Evolutionary conservation across 2,113 vertebrate genomes (phyloP).

Genomic region (Tyrannus savana): DNA sequence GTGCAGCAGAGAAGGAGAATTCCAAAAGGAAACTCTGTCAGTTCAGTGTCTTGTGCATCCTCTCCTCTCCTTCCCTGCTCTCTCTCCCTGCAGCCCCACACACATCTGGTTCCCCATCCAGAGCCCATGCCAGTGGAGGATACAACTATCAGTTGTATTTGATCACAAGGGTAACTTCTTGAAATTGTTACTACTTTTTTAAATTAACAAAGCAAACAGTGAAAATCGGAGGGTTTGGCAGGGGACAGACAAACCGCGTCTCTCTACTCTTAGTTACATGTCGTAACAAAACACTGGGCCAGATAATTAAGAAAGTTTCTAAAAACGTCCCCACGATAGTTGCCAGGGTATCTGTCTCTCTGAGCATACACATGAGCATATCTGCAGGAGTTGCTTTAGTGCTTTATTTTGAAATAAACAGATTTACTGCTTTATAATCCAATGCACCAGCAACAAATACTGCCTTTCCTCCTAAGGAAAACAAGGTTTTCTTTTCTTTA

Average conservation of each 20-base stretch:
- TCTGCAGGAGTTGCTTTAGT: not conserved
- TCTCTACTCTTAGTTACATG: slow-evolving; percentile 4
- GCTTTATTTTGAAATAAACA: not conserved
- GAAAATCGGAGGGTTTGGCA: slow-evolving; percentile 15
- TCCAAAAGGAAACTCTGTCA: not conserved
- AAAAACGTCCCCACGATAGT: slow-evolving; percentile 37
- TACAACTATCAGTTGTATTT: not conserved
- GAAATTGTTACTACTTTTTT: not conserved
- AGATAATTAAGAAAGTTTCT: slow-evolving; percentile 48
- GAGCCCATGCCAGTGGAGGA: not conserved
- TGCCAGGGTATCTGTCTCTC: slow-evolving; percentile 38
- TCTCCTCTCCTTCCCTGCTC: not conserved
- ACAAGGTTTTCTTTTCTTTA: not conserved
- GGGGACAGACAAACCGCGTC: not conserved
- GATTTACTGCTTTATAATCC: not conserved
- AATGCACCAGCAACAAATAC: not conserved
- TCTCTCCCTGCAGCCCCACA: not conserved
- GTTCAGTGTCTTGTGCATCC: not conserved
- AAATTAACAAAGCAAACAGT: slow-evolving; percentile 20
- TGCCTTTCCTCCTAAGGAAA: not conserved
- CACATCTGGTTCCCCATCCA: not conserved
- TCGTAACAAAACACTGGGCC: slow-evolving; percentile 51
- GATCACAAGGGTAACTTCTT: not conserved
- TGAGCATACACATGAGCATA: not conserved
- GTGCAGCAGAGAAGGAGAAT: not conserved